These are phyloP conservation scores for Takifugu rubripes DNA, from an alignment of 2,797 vertebrate genomes.

Conservation along the genomic window DNA sequence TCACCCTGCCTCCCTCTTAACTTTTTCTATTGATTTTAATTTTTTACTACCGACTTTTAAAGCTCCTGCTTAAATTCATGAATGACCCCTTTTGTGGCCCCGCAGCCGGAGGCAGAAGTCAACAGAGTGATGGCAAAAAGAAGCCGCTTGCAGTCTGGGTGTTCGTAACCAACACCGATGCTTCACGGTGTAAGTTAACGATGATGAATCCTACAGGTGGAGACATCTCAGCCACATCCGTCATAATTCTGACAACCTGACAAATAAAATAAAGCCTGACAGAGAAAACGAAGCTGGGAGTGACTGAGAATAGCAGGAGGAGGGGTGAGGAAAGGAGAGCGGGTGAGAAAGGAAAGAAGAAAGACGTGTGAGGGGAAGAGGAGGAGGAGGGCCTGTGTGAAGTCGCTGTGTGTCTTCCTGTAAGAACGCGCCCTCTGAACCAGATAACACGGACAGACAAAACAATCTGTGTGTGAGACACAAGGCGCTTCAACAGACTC, in stretches of 20 bases:
- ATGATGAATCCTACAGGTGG: no score
- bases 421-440: slow-evolving; percentile 68
- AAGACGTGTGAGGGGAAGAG: slow-evolving; percentile 20
- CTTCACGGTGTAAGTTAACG: no score
- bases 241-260: not conserved
- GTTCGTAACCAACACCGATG: no score
- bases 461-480: slow-evolving; percentile 58
- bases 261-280: slow-evolving; percentile 10
- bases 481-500: slow-evolving; percentile 46
- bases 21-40: slow-evolving; percentile 37
- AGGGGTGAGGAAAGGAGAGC: not conserved
- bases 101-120: slow-evolving; percentile 1
- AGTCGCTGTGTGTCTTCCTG: slow-evolving; percentile 56
- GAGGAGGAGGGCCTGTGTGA: slow-evolving; percentile 35
- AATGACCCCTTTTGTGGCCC: slow-evolving; percentile 13
- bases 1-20: slow-evolving; percentile 24
- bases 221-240: no score
- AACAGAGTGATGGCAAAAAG: slow-evolving; percentile 2
- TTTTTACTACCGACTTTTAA: slow-evolving; percentile 46
- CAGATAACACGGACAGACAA: slow-evolving; percentile 64
- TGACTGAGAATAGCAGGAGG: not conserved
- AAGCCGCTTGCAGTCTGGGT: slow-evolving; percentile 5
- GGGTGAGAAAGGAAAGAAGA: slow-evolving; percentile 12
- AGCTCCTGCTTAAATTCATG: slow-evolving; percentile 42
- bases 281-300: slow-evolving; percentile 16